Conservation (phyloP, 2,888 invertebrate genomes). For the Agriotes lineatus region DNA sequence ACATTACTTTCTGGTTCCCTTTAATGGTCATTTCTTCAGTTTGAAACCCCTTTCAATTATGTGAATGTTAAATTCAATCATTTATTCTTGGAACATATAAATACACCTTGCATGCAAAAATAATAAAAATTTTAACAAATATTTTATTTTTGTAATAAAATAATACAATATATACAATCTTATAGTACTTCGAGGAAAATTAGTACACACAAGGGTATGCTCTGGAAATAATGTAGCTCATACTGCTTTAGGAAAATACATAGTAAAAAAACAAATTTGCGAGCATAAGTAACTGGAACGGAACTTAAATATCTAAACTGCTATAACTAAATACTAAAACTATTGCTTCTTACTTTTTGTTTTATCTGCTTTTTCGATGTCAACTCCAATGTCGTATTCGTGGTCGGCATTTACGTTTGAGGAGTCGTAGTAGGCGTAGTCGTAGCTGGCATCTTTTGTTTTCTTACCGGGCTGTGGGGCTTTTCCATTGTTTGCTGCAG, state of each 20-base stretch:
- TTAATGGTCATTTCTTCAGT: no score
- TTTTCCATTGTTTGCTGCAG: slow-evolving; percentile 40
- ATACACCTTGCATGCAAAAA: no score
- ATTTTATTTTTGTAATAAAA: slow-evolving; percentile 43
- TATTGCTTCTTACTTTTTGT: slow-evolving; percentile 53
- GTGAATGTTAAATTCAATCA: no score
- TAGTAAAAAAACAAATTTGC: slow-evolving; percentile 25
- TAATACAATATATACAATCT: slow-evolving; percentile 49
- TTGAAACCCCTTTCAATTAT: no score
- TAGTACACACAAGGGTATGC: slow-evolving; percentile 3
- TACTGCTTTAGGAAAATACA: not conserved
- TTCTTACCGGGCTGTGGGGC: slow-evolving; percentile 55
- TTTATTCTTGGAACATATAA: no score
- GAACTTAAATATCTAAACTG: slow-evolving; percentile 49
- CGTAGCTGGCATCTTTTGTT: slow-evolving; percentile 80
- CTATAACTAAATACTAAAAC: slow-evolving; percentile 44
- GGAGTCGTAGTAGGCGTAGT: slow-evolving; percentile 86
- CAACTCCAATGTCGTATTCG: slow-evolving; percentile 66
- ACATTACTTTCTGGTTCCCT: no score
- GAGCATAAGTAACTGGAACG: slow-evolving; percentile 30
- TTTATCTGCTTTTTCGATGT: slow-evolving; percentile 72
- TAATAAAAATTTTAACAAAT: slow-evolving; percentile 21
- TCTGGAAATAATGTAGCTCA: not conserved
- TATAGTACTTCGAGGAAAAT: slow-evolving; percentile 37
- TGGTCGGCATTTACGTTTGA: slow-evolving; percentile 59